Base-by-base conservation (phyloP, 2,113 vertebrate genomes). In the Thamnophis sirtalis region DNA sequence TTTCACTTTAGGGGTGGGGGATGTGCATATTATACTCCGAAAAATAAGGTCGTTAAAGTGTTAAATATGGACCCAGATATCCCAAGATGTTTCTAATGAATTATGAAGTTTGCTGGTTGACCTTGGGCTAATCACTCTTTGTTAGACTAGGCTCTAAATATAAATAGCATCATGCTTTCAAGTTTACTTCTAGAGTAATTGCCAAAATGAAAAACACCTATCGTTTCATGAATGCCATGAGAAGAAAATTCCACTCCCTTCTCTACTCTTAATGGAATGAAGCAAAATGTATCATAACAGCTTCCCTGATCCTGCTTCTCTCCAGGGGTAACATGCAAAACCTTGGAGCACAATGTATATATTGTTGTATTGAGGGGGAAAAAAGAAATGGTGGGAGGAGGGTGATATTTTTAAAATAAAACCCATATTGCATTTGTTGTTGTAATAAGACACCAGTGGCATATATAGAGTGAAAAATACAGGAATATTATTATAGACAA, bases 391-490 rank as follows among this genome's bases (percentile, higher is more conserved):
- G 15, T 10, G 33, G 3, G 19, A 43, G 38, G 3, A 22, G 3
- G 21, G 10, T 68, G 33, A 17, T 91, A 15, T 53, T 68, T 91
- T 87, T 11, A 22, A 9, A 48, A 48, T 15, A 89, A 93, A 92
- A 43, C 8, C 51, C 38, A 0, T 0, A 0, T 0, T 88, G 58
- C 1, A 92, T 55, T 15, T 86, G n/a, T 28, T 17, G 53, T 24
- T 22, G 28, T 26, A 9, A 58, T 50, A n/a, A 21, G 4, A 84
- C 1, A 0, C 89, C n/a, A 50, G 33, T 49, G 88, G 8, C 13
- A 68, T 4, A 43, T 21, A 19, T 33, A 91, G 9, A 22, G 11
- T 24, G 49, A 91, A 56, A 19, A 73, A 49, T 73, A 55, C 0
- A 43, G 3, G 58, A 13, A 89, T 33, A 89, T 28, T 7, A 26